Base-by-base conservation (phyloP, 2,113 vertebrate species). In the Phyllostomus discolor region DNA sequence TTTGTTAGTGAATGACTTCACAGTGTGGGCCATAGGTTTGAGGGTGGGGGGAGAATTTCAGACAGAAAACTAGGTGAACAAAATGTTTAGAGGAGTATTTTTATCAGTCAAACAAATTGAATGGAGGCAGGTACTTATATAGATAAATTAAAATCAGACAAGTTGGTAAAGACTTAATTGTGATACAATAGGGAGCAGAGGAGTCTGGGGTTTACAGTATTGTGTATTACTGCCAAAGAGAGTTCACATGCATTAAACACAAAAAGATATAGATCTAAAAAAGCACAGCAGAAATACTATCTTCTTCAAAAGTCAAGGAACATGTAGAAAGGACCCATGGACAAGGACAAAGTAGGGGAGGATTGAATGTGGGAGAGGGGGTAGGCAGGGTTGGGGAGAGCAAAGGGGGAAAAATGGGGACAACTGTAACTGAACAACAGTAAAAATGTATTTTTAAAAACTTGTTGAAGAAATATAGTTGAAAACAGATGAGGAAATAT, bases 141-240 rank as follows among this genome's bases (percentile, higher is more conserved):
- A 84, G 50, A 62, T 38, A 69, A 90, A 76, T 35, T 88, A 79
- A 87, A 82, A 67, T 91, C 22, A 80, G 2, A 90, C n/a, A 76
- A 90, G 41, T 82, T 17, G 10, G 7, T 79, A 8, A 67, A 76
- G 3, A 52, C 5, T 48, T 90, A 2, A 46, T 48, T 19, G 12
- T 88, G 48, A 85, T n/a, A 33, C 5, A 59, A 1, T 19, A 69
- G 33, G 20, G 12, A 38, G 0, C 26, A 43, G 7, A 38, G 5
- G 3, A 9, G 3, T 1, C 38, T 80, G 2, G 0, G 1, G 3
- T 85, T 91, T 52, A 54, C 1, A 46, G 10, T 20, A 20, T 22
- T 70, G 19, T 87, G 7, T 4, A 35, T 83, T 87, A 57, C 64
- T 81, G 31, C 33, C 15, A 50, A 90, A 93, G 66, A 46, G 5